Conservation (phyloP, 2,797 vertebrate species). For the Phylloscopus collybita region DNA sequence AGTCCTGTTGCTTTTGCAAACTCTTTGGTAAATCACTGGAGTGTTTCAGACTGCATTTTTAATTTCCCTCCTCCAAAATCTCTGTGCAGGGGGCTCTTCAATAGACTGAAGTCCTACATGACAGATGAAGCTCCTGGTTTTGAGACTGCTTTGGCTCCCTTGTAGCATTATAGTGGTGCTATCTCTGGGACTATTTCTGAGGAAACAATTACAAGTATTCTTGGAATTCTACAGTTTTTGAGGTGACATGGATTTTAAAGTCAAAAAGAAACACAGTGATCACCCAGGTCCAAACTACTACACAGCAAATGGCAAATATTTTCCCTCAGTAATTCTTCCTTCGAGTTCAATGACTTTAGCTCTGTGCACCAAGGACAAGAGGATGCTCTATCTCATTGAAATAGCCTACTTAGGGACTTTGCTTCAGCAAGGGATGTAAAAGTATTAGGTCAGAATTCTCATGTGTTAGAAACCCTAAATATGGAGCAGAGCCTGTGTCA, state of each 20-base stretch:
- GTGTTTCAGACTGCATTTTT: background rate
- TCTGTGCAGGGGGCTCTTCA: fast-evolving
- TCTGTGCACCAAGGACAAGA: background rate
- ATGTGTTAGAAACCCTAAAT: background rate
- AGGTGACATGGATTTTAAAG: background rate
- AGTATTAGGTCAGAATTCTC: background rate
- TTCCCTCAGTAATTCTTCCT: background rate
- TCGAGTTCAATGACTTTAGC: background rate
- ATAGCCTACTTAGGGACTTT: background rate
- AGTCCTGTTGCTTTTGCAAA: background rate
- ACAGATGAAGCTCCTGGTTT: background rate
- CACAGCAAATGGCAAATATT: background rate
- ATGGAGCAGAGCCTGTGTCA: background rate
- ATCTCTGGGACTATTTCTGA: background rate
- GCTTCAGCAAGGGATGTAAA: background rate
- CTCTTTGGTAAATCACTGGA: background rate
- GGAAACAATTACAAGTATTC: background rate
- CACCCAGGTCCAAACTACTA: background rate
- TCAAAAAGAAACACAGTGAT: background rate
- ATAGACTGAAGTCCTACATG: background rate
- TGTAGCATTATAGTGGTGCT: background rate
- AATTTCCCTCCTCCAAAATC: background rate
- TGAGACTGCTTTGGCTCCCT: background rate
- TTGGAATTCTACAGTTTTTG: background rate
- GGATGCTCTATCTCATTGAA: background rate